Base-by-base conservation (phyloP, 2,797 vertebrate species). In the Sebastes alutus region DNA sequence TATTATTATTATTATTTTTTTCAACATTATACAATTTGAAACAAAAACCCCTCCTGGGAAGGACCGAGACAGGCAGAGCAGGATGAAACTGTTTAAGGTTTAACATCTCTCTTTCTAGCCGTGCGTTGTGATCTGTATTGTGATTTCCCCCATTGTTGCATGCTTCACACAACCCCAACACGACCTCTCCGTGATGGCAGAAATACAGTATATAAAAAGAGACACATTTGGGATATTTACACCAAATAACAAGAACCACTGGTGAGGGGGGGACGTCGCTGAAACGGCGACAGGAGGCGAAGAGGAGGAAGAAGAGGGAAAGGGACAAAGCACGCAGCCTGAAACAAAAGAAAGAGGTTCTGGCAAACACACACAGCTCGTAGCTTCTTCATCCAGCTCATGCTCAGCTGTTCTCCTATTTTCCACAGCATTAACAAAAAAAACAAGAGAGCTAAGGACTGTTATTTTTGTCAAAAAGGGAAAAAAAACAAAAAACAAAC, bases 141-240 rank as follows among this genome's bases (percentile, higher is more conserved):
- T 80, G 85, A 82, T 76, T 83, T 87, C 65, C 62, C 62, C 76
- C 38, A 32, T 72, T 59, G 75, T 76, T 90, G 88, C 89, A 93
- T 93, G 89, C 90, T 87, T 87, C 75, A 79, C 86, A 85, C 86
- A 82, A 81, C 79, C 80, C 82, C 42, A 54, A 78, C 75, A 58
- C 30, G 83, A 85, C 75, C 78, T 67, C 63, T 87, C 42, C 4
- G 58, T 72, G 81, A 84, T 29, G 23, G 81, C 83, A 88, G 79
- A 85, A 83, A 84, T 86, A 90, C 74, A 76, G 68, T 65, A 80
- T 80, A 83, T 73, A 87, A 93, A 92, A 90, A 87, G 65, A 91
- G 77, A 93, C 89, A 91, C 83, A 81, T 83, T 83, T 87, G 69
- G 86, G 80, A 91, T 93, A 93, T 94, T 92, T 94, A 94, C 93